Evolutionary conservation across 2,797 vertebrate species (phyloP), one percentile per base, ranked within the genome.

Genomic region (Parotocinclus haroldoi): DNA sequence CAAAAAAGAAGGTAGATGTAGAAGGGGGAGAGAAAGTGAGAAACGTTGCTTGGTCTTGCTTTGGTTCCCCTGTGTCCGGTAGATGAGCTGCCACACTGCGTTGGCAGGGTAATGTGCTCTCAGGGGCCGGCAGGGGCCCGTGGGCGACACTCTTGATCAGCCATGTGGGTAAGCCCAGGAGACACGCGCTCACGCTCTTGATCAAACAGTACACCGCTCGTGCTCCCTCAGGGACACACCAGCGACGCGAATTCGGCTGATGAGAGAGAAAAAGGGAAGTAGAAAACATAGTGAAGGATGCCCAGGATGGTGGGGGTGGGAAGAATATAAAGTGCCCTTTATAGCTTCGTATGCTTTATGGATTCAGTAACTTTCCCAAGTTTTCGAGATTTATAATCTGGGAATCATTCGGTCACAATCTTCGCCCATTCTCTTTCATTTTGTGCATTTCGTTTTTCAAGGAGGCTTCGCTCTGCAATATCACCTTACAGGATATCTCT

Each of bases 61-160:
- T 27, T 54, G 63, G 50, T 50, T 71, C 69, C 63, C 69, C 59
- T 49, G 69, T 71, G 69, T 66, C 69, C 69, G 49, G 49, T 63
- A 66, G 69, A 71, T 71, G 69, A 71, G 69, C 37, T 9, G 63
- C 56, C 63, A 60, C 39, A 50, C 62, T 55, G 69, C 36, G 50
- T 60, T 71, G 50, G 62, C 62, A 66, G 56, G 17, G 55, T 39
- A 60, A 65, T 38, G 44, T 7, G 52, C 63, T 13, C 69, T 61
- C 19, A 14, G 57, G 58, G 36, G 56, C 19, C 50, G 37, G 4
- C 7, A 19, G 58, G 54, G 65, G 72, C 55, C 62, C 63, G 74
- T 69, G 62, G 63, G 53, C 53, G 56, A 27, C 71, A 38, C 65
- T 79, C 72, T 70, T 70, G 78, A 79, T 79, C 63, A 68, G 72